phyloP scores from a whole-genome alignment of 2,888 invertebrate species.

The Epirrita christyi region DNA sequence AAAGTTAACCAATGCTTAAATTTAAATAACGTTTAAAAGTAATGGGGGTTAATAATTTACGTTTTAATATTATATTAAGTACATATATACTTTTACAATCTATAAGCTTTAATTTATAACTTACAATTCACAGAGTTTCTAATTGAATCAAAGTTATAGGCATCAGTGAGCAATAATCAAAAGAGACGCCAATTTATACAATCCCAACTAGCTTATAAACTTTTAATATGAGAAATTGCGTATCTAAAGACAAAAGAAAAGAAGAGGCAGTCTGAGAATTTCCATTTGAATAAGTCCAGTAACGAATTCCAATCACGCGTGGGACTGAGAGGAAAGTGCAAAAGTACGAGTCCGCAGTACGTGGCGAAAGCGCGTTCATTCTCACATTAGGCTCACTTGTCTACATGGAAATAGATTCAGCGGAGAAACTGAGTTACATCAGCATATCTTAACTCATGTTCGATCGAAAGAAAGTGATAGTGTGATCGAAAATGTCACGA shows the following conservation, averaged over 20 bases:
- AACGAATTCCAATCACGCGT: conserved; percentile 46
- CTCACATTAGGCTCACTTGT: conserved; percentile 37
- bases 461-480: conserved; percentile 10
- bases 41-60: too few species aligned
- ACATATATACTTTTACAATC: too few species aligned
- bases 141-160: too few species aligned
- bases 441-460: conserved; percentile 5
- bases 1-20: too few species aligned
- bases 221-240: conserved; percentile 6
- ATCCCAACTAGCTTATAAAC: neutral
- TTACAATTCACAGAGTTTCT: too few species aligned
- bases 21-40: too few species aligned
- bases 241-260: conserved; percentile 30
- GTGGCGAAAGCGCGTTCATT: conserved; percentile 39
- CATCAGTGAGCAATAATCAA: too few species aligned
- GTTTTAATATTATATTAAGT: too few species aligned
- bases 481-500: conserved; percentile 10
- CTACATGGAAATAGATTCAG: conserved; percentile 34
- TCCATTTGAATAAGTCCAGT: conserved; percentile 30
- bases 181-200: too few species aligned
- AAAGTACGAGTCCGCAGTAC: conserved; percentile 35
- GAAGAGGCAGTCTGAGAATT: conserved; percentile 25
- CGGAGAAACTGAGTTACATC: conserved; percentile 16
- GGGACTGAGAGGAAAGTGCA: conserved; percentile 38
- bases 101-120: too few species aligned